Base-by-base conservation (phyloP, 2,797 vertebrate genomes). In the Delichon dasypus region DNA sequence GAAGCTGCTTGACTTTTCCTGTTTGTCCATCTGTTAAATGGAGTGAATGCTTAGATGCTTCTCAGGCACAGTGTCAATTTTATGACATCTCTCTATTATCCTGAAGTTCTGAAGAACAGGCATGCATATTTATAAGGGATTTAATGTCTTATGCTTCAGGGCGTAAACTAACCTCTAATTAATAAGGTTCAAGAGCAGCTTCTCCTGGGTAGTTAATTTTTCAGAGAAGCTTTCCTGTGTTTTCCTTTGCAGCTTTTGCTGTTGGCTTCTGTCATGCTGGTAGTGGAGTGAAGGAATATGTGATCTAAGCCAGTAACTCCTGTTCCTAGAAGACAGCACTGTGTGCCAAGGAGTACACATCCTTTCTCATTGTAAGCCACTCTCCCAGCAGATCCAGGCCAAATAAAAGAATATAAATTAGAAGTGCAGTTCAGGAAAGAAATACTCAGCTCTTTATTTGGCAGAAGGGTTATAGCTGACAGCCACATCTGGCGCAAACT, bases 111-210 rank as follows among this genome's bases (percentile, higher is more conserved):
- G 73, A 90, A 79, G 76, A 89, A 32, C 48, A 44, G 71, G 13
- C 74, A 81, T 96, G 57, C 76, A 90, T 95, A 92, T 93, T 96
- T 92, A 79, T 93, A 79, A 93, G 44, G 53, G 73, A 82, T 94
- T 92, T 92, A 93, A 93, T 82, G 62, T 64, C 57, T 88, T 88
- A 20, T 26, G 76, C 85, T 94, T 87, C 76, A 47, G 64, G 82
- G 82, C 85, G 61, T 88, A 79, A 91, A 92, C 82, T 91, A 92
- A 91, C 89, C 87, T 82, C 79, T 86, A 96, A 92, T 96, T 95
- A 92, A 86, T 88, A 91, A 86, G 66, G 91, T 91, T 91, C 82
- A 94, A 90, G 83, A 85, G 36, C 71, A 94, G 66, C 60, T 96
- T 94, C 73, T 93, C 34, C 4, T 55, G 67, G 73, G 44, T 57